phyloP scores from a whole-genome alignment of 1,140 invertebrate species.

The Bombus superbus region DNA sequence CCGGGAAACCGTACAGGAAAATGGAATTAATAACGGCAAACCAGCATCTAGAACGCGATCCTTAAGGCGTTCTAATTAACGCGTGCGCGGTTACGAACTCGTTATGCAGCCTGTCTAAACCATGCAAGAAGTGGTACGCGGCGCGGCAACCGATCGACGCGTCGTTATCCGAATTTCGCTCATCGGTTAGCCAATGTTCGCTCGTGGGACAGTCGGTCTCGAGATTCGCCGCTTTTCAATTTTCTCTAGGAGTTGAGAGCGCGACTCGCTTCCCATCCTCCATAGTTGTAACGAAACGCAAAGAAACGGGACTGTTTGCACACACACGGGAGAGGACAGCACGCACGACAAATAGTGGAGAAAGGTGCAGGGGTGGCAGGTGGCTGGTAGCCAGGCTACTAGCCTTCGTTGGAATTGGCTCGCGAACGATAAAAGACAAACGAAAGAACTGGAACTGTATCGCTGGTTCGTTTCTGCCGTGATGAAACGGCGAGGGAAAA shows the following conservation, averaged over 20 bases:
- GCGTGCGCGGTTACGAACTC: conserved; percentile 3
- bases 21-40: conserved; percentile 63
- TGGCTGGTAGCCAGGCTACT: neutral
- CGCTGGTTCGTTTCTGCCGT: conserved; percentile 47
- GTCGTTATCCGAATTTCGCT: neutral
- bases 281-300: neutral
- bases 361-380: conserved; percentile 25
- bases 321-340: conserved; percentile 28
- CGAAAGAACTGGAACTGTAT: conserved; percentile 57
- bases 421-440: conserved; percentile 62
- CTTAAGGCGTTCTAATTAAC: conserved; percentile 59
- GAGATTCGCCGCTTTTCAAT: neutral
- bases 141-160: neutral
- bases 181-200: neutral
- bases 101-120: conserved; percentile 46
- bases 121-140: neutral
- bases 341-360: conserved; percentile 64
- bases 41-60: conserved; percentile 19
- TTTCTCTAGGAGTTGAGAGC: neutral
- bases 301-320: neutral
- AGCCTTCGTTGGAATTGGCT: conserved; percentile 47
- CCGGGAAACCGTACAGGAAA: conserved; percentile 33
- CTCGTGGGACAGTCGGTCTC: neutral
- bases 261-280: neutral
- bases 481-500: conserved; percentile 52